Percentiles rank a stretch among this genome's conserved stretches.
Conservation (phyloP, 2,888 invertebrate genomes). For the Pristionchus japonicus region DNA sequence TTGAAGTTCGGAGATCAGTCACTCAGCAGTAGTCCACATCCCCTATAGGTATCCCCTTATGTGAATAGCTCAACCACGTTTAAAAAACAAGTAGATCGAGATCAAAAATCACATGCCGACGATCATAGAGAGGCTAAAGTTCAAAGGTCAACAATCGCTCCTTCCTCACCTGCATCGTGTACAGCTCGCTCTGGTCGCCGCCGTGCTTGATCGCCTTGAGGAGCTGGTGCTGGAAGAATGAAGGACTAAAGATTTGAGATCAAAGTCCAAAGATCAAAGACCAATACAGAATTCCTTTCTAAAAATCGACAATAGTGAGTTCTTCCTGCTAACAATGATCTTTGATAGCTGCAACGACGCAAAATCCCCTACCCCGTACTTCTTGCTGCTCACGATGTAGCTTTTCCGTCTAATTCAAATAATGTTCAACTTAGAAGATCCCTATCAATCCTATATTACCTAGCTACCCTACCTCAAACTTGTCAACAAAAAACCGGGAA, state of each 20-base stretch:
- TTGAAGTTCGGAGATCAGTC: neutral
- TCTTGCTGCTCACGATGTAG: neutral
- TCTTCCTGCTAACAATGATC: no score
- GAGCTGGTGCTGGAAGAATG: neutral
- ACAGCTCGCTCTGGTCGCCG: constrained; percentile 2
- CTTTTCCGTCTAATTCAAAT: no score
- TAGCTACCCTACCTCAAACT: no score
- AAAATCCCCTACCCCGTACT: neutral
- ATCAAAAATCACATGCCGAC: neutral
- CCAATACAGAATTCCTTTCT: no score
- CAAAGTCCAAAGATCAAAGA: neutral
- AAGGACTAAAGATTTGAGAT: neutral
- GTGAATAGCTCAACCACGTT: no score
- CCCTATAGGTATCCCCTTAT: no score
- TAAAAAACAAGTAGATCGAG: neutral
- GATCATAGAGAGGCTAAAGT: neutral
- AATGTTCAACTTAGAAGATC: no score
- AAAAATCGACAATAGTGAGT: no score
- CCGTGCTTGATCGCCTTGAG: constrained; percentile 24
- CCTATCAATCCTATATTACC: no score
- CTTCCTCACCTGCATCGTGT: constrained; percentile 26
- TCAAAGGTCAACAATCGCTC: neutral
- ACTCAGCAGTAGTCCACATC: no score
- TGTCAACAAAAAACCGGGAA: no score
- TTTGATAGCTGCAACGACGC: no score